A percentile compares a stretch with the other conserved stretches of the same genome.
Conservation (phyloP, 1,140 invertebrate species). For the Drosophila subobscura region DNA sequence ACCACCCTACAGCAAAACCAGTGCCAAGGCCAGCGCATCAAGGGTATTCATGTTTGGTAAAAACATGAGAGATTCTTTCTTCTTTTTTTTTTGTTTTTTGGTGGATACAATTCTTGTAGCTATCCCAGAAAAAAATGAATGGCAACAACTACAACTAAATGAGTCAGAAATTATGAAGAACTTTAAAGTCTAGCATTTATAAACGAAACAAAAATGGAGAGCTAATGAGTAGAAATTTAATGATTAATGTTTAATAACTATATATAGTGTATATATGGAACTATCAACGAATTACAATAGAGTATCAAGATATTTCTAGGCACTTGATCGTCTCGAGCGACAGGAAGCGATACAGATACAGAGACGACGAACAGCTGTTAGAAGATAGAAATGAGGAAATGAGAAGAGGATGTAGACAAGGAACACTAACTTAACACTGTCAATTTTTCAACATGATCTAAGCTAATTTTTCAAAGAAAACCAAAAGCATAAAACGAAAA, state of each 20-base stretch:
- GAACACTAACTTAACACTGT: conserved; percentile 68
- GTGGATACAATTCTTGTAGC: conserved; percentile 5
- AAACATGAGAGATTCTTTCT: neutral
- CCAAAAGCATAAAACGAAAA: conserved; percentile 12
- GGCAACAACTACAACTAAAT: conserved; percentile 28
- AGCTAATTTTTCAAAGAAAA: conserved; percentile 44
- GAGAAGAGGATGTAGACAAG: conserved; percentile 1
- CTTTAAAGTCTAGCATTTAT: conserved; percentile 76
- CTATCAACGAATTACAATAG: conserved; percentile 79
- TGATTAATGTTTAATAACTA: conserved; percentile 39
- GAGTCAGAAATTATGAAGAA: conserved; percentile 25
- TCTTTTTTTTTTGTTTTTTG: neutral
- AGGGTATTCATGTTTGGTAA: conserved; percentile 35
- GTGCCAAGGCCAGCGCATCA: conserved; percentile 47
- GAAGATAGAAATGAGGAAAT: conserved; percentile 5
- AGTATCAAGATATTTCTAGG: conserved; percentile 47
- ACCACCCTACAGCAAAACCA: conserved; percentile 1
- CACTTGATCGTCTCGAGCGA: conserved; percentile 19
- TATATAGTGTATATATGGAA: conserved; percentile 66
- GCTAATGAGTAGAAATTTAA: conserved; percentile 50
- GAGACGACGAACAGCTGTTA: conserved; percentile 4
- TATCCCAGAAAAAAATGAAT: conserved; percentile 5
- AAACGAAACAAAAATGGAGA: conserved; percentile 27
- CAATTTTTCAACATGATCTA: conserved; percentile 72
- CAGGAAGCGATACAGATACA: neutral